Percentiles rank a stretch among this genome's conserved stretches.
These are phyloP conservation scores for Drosophila mayaguana DNA, from an alignment of 2,888 invertebrate species.

Conservation along the genomic window DNA sequence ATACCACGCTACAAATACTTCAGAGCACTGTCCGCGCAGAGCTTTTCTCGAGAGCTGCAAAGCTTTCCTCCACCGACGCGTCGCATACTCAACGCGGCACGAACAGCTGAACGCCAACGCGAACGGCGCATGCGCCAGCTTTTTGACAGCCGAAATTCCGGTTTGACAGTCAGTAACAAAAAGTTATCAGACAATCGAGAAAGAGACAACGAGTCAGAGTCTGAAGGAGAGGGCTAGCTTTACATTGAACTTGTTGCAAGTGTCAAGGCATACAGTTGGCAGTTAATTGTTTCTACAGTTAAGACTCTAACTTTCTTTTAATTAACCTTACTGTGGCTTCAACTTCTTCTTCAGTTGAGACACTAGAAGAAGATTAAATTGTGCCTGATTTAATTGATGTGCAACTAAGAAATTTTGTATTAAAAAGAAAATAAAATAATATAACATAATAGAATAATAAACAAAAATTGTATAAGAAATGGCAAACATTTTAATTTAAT, in stretches of 20 bases:
- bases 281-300: slow-evolving; percentile 24
- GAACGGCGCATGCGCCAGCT: slow-evolving; percentile 56
- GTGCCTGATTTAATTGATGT: too few species aligned
- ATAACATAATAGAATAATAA: too few species aligned
- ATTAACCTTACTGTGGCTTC: too few species aligned
- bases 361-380: too few species aligned
- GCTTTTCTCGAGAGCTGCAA: slow-evolving; percentile 31
- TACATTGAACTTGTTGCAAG: slow-evolving; percentile 55
- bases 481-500: too few species aligned
- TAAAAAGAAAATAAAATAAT: too few species aligned
- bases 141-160: slow-evolving; percentile 35
- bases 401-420: too few species aligned
- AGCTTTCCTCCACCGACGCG: slow-evolving; percentile 20
- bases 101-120: slow-evolving; percentile 53
- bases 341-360: not conserved
- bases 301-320: not conserved
- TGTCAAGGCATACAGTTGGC: slow-evolving; percentile 10
- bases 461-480: too few species aligned
- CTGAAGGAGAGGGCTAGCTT: not conserved
- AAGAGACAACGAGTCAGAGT: not conserved
- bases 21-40: slow-evolving; percentile 29
- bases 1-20: slow-evolving; percentile 38
- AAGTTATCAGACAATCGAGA: slow-evolving; percentile 20
- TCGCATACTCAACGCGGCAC: slow-evolving; percentile 35
- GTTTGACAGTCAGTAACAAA: slow-evolving; percentile 36